Evolutionary conservation across 1,140 invertebrate species (phyloP).

Genomic region (Drosophila eugracilis): DNA sequence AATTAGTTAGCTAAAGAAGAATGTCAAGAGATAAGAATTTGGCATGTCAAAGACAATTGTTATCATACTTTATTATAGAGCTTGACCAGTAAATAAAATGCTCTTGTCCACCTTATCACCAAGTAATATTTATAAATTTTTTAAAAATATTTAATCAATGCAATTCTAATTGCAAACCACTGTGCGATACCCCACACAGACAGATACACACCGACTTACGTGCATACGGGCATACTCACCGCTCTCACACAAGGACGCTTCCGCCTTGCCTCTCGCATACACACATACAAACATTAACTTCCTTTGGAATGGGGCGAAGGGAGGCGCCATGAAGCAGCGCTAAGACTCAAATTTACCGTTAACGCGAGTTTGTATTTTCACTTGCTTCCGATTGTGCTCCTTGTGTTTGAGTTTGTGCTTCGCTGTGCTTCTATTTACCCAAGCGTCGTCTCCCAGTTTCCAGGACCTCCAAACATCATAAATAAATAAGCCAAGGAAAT

Average conservation of each 20-base stretch:
- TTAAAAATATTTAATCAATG: not conserved
- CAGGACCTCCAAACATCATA: slow-evolving; percentile 7
- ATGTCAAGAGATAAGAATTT: slow-evolving; percentile 17
- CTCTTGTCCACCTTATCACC: slow-evolving; percentile 7
- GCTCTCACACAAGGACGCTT: slow-evolving; percentile 71
- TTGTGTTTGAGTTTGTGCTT: slow-evolving; percentile 70
- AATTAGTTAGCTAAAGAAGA: slow-evolving; percentile 7
- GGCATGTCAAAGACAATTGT: slow-evolving; percentile 1
- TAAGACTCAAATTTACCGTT: slow-evolving; percentile 77
- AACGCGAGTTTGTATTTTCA: slow-evolving; percentile 52
- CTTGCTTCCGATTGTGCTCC: slow-evolving; percentile 27
- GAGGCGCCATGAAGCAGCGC: slow-evolving; percentile 43
- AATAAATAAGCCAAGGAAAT: slow-evolving; percentile 58
- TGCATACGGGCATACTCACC: slow-evolving; percentile 38
- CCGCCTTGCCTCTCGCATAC: slow-evolving; percentile 54
- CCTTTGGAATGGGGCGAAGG: not conserved
- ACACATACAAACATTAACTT: slow-evolving; percentile 13
- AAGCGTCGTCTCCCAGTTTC: slow-evolving; percentile 44
- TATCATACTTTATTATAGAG: slow-evolving; percentile 22
- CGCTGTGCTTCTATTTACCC: slow-evolving; percentile 64
- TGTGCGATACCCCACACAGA: slow-evolving; percentile 4
- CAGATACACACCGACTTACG: slow-evolving; percentile 11
- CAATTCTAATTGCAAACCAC: not conserved
- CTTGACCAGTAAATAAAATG: slow-evolving; percentile 1
- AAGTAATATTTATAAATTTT: slow-evolving; percentile 11